Evolutionary conservation across 2,113 vertebrate genomes (phyloP).

Genomic region (Callipepla squamata): DNA sequence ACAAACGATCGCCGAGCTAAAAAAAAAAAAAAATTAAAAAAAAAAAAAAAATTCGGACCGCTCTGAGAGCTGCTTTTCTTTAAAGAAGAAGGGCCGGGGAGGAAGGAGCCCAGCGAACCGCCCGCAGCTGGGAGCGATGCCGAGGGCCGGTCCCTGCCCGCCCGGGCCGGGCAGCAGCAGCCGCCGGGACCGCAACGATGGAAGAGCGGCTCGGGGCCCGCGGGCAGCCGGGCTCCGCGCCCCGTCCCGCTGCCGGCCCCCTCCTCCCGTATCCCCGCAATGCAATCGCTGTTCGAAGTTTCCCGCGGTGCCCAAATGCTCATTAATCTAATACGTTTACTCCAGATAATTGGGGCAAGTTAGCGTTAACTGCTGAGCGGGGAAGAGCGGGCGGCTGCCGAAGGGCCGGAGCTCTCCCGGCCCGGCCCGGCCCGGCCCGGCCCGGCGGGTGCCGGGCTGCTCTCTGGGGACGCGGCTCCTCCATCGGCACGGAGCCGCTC

Average conservation of each 20-base stretch:
- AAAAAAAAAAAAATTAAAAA: neutral
- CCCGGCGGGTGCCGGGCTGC: neutral
- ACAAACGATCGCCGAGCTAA: neutral
- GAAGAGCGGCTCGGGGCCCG: neutral
- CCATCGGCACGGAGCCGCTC: neutral
- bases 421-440: neutral
- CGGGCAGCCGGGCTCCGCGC: neutral
- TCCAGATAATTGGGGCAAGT: conserved; percentile 40
- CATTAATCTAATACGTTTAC: conserved; percentile 58
- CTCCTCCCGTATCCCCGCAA: neutral
- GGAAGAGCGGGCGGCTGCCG: neutral
- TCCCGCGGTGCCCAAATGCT: conserved; percentile 54
- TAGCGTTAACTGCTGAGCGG: conserved; percentile 16
- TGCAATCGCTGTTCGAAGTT: conserved; percentile 50
- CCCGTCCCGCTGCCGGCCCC: neutral
- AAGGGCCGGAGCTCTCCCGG: neutral
- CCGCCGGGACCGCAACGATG: too few species aligned
- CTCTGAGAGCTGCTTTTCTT: neutral
- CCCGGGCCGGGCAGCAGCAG: neutral
- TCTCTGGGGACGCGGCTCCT: neutral
- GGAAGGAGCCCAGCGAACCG: neutral
- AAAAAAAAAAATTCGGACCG: neutral
- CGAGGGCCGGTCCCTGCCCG: neutral
- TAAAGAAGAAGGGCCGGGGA: neutral
- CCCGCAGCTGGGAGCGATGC: neutral